Evolutionary conservation across 2,113 vertebrate species (phyloP), one percentile per base, ranked within the genome.

Genomic region (Pygoscelis antarcticus): DNA sequence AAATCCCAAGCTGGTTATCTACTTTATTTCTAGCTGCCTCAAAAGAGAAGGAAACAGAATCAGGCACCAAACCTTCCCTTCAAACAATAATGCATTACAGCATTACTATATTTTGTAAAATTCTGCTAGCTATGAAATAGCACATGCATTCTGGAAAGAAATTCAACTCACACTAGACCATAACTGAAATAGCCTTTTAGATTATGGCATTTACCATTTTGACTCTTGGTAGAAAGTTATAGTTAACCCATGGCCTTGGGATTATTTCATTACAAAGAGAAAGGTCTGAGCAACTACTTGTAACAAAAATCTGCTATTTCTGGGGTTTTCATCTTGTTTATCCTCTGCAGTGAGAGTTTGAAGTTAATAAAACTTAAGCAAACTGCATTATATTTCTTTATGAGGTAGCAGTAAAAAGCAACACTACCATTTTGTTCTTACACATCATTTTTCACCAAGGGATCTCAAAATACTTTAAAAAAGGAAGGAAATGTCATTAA

Each of bases 401-500:
- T 68, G 74, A 66, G 27, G 38, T 8, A 60, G 3, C 32, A 84
- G 10, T 55, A 94, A 65, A 11, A 40, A 79, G 19, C 18, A 86
- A 80, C 30, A 29, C 6, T 32, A 30, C 7, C 61, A 19, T 75
- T 94, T 69, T 60, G 5, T 68, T 87, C 61, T 79, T 84, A 27
- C 10, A 47, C 13, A 72, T 19, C 0, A 55, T 64, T 94, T 93
- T 93, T 85, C 54, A 91, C 22, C 25, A 65, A 62, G 34, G 19
- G 40, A 68, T 91, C 77, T 85, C 83, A 93, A 84, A 93, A 81
- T 76, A 74, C 52, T 93, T 66, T 6, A 13, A 42, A 78, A 75
- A 90, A 82, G 93, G 93, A 96, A 97, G 95, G 92, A 96, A 96
- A 76, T 13, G n/a, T 42, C 90, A 95, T 57, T 77, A 74, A 70